Evolutionary conservation across 2,888 invertebrate genomes (phyloP), one percentile per base, ranked within the genome.

Genomic region (Furcula furcula): DNA sequence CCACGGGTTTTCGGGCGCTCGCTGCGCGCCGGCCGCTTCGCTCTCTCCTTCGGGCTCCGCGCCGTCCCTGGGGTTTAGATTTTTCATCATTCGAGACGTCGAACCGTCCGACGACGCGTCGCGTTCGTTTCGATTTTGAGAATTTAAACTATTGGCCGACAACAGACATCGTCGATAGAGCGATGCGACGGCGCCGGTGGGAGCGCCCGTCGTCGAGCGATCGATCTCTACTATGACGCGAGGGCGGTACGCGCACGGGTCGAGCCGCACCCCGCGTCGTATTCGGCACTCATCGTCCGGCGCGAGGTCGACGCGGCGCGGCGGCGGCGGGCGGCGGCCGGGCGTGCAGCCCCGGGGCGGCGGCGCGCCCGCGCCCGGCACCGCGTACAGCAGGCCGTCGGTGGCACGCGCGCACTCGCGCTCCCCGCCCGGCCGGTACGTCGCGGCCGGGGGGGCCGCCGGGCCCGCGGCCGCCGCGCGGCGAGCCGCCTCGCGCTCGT

Each of bases 241-340:
- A 1, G 75, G 73, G 0, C 52, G 59, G 34, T 76, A 72, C n/a
- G 64, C 65, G 52, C 78, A 79, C 7, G 74, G 72, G 42, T 76
- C 70, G 7, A 64, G 37, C 26, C 33, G 32, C 1, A 18, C 27
- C 11, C 31, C 42, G 12, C 22, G 30, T 13, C 36, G 38, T 11
- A 29, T 40, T 9, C 53, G 48, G 53, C 77, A 79, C 7, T 41
- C 50, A 47, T 51, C 49, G 40, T 64, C 66, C 7, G 65, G 46
- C 11, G 47, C 41, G 6, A 67, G 45, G 13, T 52, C 40, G 16
- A 71, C 49, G 29, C 55, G 48, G 19, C 42, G 48, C 9, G 66
- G 55, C 11, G 59, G 55, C 11, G 65, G 65, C 4, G 66, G 60
- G 19, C 19, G 7, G 35, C 67, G 55, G 35, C 37, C 45, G n/a